Conservation (phyloP, 2,113 vertebrate genomes). For the Anser cygnoides region DNA sequence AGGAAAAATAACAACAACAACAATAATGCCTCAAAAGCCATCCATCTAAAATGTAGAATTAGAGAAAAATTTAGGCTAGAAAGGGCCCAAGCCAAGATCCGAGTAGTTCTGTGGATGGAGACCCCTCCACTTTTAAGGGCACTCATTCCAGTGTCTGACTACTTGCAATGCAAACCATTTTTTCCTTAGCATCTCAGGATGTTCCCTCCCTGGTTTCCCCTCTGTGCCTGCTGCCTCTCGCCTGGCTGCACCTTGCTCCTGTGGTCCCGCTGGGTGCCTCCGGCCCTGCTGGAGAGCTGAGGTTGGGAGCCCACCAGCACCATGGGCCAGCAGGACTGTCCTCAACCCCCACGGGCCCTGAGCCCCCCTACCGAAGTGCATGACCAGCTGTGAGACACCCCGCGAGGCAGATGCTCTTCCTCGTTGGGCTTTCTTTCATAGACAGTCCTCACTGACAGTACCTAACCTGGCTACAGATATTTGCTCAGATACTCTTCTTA, state of each 20-base stretch:
- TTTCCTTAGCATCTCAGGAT: background rate
- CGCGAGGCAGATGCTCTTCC: fast-evolving
- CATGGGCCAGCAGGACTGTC: fast-evolving
- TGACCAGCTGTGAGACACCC: background rate
- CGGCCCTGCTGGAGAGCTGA: background rate
- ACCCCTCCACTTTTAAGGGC: background rate
- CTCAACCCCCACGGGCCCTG: background rate
- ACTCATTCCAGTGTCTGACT: background rate
- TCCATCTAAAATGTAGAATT: background rate
- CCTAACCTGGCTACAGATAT: background rate
- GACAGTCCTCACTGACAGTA: background rate
- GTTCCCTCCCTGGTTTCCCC: background rate
- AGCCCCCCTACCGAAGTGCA: background rate
- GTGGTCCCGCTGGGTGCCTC: fast-evolving
- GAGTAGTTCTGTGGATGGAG: background rate
- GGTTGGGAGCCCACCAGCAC: no score
- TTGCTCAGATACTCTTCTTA: no score
- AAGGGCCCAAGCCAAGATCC: background rate
- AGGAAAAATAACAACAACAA: background rate
- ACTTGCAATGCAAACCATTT: background rate
- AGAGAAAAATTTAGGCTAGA: background rate
- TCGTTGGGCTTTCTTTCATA: background rate
- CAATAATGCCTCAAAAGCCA: background rate
- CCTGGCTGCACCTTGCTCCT: background rate
- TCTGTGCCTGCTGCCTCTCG: background rate